These are phyloP conservation scores for Bovichtus variegatus DNA, from an alignment of 2,797 vertebrate species.

Conservation along the genomic window DNA sequence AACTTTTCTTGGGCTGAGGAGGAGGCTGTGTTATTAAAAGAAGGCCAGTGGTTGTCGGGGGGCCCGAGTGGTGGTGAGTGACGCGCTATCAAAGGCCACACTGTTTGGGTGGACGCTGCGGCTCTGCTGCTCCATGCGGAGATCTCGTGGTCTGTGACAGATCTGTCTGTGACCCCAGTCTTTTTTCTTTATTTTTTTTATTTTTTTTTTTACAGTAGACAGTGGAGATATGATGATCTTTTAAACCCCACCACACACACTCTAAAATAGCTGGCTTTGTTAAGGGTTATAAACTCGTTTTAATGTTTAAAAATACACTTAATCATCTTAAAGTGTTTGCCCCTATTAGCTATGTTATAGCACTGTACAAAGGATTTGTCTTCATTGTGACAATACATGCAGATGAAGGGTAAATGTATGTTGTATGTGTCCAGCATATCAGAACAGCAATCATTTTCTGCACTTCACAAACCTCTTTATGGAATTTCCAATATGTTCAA, in stretches of 20 bases:
- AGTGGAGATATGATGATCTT: constrained; percentile 39
- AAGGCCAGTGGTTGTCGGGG: constrained; percentile 68
- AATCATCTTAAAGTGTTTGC: background rate
- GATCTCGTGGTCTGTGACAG: constrained; percentile 77
- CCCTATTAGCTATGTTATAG: background rate
- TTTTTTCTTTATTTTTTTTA: too few relatives aligned
- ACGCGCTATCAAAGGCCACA: constrained; percentile 81
- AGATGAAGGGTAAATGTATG: background rate
- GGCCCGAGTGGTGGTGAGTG: constrained; percentile 71
- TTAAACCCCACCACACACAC: background rate
- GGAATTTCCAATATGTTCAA: background rate
- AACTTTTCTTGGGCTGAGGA: constrained; percentile 54
- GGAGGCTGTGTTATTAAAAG: constrained; percentile 81
- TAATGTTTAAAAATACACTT: background rate
- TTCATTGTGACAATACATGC: background rate
- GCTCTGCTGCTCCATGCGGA: constrained; percentile 65
- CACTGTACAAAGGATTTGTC: background rate
- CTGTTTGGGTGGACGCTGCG: constrained; percentile 78
- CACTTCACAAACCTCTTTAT: background rate
- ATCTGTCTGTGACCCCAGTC: constrained; percentile 62
- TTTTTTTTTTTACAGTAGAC: constrained; percentile 19
- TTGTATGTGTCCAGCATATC: background rate
- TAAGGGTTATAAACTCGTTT: background rate
- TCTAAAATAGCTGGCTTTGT: constrained; percentile 23
- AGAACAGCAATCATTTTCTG: background rate